Percentiles rank a stretch among this genome's conserved stretches.
phyloP scores from a whole-genome alignment of 2,797 vertebrate genomes.

The Eulemur rubriventer region DNA sequence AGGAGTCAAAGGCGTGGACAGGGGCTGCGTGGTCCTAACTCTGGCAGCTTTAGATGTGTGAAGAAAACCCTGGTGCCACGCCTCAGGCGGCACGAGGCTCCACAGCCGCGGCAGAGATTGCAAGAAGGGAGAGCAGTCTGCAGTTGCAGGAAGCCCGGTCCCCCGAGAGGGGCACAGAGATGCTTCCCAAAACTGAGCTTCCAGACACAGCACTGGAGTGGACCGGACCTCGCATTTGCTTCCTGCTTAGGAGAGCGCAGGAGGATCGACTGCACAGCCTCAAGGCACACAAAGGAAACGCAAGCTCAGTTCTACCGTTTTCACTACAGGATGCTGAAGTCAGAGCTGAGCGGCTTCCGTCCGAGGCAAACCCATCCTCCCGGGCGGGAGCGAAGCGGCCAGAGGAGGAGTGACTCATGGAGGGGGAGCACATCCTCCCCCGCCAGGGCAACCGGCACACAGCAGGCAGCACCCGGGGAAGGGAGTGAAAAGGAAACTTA shows the following conservation, averaged over 20 bases:
- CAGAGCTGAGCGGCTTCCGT: neutral
- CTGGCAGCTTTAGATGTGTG: neutral
- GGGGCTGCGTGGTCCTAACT: neutral
- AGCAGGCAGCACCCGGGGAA: neutral
- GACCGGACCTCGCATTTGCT: neutral
- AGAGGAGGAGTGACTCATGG: too few relatives aligned
- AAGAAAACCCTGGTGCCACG: neutral
- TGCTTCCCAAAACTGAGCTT: neutral
- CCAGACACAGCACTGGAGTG: neutral
- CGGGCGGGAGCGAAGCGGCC: neutral
- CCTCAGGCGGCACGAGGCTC: neutral
- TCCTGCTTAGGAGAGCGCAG: neutral
- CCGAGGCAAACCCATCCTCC: neutral
- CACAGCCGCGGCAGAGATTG: neutral
- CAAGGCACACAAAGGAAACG: neutral
- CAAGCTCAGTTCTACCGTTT: neutral
- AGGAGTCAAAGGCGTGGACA: fast-evolving
- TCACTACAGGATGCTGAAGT: neutral
- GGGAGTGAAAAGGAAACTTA: neutral
- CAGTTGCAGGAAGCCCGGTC: neutral
- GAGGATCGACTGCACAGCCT: neutral
- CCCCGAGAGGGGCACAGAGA: neutral
- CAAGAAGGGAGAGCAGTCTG: neutral
- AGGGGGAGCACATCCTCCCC: neutral
- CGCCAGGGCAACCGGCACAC: neutral